Evolutionary conservation across 2,113 vertebrate species (phyloP).

Genomic region (Tyrannus savana): DNA sequence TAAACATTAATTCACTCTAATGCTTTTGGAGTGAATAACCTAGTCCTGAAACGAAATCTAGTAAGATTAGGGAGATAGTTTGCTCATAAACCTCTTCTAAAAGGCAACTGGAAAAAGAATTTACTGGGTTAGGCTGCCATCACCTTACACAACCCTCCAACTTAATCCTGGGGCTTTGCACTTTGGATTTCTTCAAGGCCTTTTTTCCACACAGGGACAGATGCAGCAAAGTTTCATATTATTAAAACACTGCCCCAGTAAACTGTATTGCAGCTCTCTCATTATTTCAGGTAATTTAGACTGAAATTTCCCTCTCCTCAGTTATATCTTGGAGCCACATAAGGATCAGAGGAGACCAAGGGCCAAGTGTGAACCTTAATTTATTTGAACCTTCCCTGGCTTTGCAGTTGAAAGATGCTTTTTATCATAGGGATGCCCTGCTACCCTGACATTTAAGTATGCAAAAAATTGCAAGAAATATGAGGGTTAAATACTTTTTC

Average conservation of each 20-base stretch:
- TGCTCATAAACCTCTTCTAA: background rate
- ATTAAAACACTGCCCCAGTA: background rate
- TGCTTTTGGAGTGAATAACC: background rate
- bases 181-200: background rate
- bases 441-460: background rate
- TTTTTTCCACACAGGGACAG: background rate
- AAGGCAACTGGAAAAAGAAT: background rate
- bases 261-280: background rate
- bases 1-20: background rate
- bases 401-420: background rate
- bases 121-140: background rate
- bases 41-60: background rate
- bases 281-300: background rate
- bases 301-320: background rate
- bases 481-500: background rate
- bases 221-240: background rate
- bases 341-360: background rate
- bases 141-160: background rate
- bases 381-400: background rate
- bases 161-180: background rate
- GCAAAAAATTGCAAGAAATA: background rate
- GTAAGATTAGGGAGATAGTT: background rate
- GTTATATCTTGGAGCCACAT: background rate
- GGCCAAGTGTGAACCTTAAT: background rate
- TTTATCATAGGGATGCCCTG: background rate